A percentile compares a stretch with the other conserved stretches of the same genome.
Conservation (phyloP, 2,888 invertebrate species). For the Drosophila borealis region DNA sequence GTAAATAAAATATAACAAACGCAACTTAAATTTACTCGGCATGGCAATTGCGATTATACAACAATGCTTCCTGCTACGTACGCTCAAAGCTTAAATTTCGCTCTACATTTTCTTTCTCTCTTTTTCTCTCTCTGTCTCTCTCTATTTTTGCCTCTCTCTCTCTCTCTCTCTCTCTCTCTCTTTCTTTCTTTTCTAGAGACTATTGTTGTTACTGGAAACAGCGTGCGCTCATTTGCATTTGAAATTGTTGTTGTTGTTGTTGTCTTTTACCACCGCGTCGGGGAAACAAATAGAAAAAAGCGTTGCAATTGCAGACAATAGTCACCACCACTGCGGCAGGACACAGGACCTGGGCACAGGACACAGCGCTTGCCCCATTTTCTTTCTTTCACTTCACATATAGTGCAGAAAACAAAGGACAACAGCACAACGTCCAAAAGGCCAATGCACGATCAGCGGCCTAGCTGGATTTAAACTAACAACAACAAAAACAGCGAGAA, state of each 20-base stretch:
- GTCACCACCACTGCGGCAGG: constrained; percentile 40
- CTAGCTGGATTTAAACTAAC: constrained; percentile 42
- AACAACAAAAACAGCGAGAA: constrained; percentile 14
- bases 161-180: neutral
- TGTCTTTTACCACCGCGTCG: constrained; percentile 26
- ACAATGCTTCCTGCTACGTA: constrained; percentile 14
- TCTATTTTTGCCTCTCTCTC: constrained; percentile 5
- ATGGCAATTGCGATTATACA: constrained; percentile 29
- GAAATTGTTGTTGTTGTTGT: constrained; percentile 37
- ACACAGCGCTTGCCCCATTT: constrained; percentile 51
- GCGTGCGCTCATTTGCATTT: constrained; percentile 73
- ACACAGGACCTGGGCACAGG: constrained; percentile 24
- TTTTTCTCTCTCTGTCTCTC: neutral
- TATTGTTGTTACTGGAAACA: constrained; percentile 24
- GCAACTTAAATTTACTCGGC: constrained; percentile 56
- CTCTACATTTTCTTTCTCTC: constrained; percentile 2
- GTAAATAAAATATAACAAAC: constrained; percentile 79
- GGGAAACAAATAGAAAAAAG: constrained; percentile 48
- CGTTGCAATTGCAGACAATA: constrained; percentile 60
- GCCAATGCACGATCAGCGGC: constrained; percentile 68
- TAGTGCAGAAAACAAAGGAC: constrained; percentile 32
- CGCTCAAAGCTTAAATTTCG: constrained; percentile 54
- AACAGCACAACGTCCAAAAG: constrained; percentile 35
- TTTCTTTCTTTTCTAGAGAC: neutral
- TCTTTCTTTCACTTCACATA: constrained; percentile 2